Conservation (phyloP, 2,888 invertebrate species). For the Drosophila colorata region DNA sequence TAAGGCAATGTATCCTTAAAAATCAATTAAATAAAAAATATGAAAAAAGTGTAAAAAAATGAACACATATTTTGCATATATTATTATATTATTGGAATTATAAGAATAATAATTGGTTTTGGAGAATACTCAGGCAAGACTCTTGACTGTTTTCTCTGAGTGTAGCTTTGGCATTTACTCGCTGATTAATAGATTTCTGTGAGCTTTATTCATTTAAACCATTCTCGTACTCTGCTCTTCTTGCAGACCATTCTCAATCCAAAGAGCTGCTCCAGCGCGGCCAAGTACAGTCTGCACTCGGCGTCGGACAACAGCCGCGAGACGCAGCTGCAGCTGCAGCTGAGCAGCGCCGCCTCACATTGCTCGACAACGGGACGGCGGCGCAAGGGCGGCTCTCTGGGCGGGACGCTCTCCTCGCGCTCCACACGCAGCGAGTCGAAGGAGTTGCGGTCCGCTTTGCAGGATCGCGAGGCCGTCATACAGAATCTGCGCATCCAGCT, state of each 20-base stretch:
- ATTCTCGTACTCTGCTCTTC: background rate
- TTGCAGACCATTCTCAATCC: conserved; percentile 85
- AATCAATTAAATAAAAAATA: too few species aligned
- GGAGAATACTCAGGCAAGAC: too few species aligned
- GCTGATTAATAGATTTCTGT: too few species aligned
- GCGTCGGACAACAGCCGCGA: conserved; percentile 88
- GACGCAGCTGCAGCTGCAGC: conserved; percentile 91
- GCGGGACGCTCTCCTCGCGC: conserved; percentile 80
- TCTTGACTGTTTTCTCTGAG: too few species aligned
- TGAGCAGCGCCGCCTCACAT: conserved; percentile 87
- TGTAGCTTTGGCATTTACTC: too few species aligned
- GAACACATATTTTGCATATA: too few species aligned
- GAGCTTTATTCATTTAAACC: too few species aligned
- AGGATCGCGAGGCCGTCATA: conserved; percentile 93
- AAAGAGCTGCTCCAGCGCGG: conserved; percentile 81
- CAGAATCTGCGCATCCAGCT: conserved; percentile 87
- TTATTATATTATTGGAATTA: too few species aligned
- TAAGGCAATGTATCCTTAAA: too few species aligned
- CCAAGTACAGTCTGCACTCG: conserved; percentile 80
- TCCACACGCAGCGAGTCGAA: conserved; percentile 86
- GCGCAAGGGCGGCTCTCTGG: conserved; percentile 85
- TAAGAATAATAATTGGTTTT: too few species aligned
- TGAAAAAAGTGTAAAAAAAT: too few species aligned
- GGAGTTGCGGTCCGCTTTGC: conserved; percentile 89
- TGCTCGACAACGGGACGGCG: conserved; percentile 86